Conservation (phyloP, 2,113 vertebrate genomes). For the Redunca redunca region DNA sequence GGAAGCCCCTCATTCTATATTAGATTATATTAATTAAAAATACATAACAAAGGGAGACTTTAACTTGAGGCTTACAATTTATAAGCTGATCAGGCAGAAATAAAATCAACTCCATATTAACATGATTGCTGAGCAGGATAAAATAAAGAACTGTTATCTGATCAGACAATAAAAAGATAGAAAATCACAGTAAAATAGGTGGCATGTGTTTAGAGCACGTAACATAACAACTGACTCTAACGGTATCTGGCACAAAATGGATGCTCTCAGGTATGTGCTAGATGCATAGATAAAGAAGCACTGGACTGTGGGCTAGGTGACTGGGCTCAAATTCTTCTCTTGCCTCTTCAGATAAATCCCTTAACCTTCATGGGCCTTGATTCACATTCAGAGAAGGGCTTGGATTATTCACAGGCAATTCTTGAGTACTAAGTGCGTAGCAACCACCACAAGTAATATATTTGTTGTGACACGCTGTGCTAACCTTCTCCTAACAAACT, state of each 20-base stretch:
- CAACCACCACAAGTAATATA: not conserved
- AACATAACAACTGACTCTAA: not conserved
- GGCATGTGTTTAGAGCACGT: not conserved
- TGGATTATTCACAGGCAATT: not conserved
- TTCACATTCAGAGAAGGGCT: not conserved
- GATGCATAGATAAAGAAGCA: not conserved
- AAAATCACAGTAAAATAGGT: not conserved
- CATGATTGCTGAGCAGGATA: not conserved
- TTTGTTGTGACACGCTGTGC: not conserved
- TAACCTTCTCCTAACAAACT: not conserved
- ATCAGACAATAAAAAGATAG: not conserved
- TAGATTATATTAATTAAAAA: not conserved
- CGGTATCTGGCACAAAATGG: not conserved
- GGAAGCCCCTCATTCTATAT: not conserved
- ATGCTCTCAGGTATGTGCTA: not conserved
- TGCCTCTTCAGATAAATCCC: not conserved
- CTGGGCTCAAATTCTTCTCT: not conserved
- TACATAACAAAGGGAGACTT: not conserved
- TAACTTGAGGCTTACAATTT: not conserved
- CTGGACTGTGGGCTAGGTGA: not conserved
- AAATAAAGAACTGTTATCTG: not conserved
- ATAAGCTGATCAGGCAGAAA: not conserved
- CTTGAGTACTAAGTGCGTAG: not conserved
- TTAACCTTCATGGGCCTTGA: not conserved
- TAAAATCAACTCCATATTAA: not conserved